phyloP scores from a whole-genome alignment of 2,797 vertebrate genomes.

The Oreochromis grahami region DNA sequence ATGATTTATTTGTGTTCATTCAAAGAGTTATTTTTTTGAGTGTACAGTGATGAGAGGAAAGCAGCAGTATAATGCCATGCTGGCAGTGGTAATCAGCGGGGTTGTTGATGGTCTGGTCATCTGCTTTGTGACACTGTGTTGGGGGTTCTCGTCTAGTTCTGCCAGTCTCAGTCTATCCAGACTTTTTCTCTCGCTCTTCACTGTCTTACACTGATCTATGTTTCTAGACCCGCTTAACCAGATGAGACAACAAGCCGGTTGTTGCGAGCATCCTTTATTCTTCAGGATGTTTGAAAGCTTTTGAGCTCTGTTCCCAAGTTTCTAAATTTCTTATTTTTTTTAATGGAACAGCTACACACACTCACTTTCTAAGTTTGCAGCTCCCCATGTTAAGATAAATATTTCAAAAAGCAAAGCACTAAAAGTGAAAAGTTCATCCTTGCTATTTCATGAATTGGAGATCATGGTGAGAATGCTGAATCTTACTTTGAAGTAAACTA shows the following conservation, averaged over 20 bases:
- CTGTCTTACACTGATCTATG: not conserved
- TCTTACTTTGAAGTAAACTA: not conserved
- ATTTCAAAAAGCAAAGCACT: not conserved
- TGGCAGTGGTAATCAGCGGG: not conserved
- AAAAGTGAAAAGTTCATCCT: not conserved
- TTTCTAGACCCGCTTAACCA: not conserved
- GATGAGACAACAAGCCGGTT: not conserved
- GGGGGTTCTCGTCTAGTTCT: not conserved
- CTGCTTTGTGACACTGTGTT: not conserved
- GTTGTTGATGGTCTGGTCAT: constrained; percentile 1
- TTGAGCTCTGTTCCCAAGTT: not conserved
- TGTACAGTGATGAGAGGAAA: constrained; percentile 4
- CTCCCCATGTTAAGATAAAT: not conserved
- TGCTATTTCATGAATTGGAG: not conserved
- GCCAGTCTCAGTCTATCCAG: not conserved
- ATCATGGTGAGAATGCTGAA: not conserved
- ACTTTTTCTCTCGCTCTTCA: not conserved
- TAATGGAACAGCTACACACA: not conserved
- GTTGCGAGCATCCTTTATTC: not conserved
- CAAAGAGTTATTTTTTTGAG: too few relatives aligned
- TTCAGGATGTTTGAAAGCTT: not conserved
- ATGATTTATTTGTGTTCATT: too few relatives aligned
- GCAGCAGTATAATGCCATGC: not conserved
- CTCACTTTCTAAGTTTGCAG: not conserved
- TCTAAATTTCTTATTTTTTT: not conserved